Evolutionary conservation across 2,888 invertebrate genomes (phyloP).

Genomic region (Imbricaverruca yamaguchii): DNA sequence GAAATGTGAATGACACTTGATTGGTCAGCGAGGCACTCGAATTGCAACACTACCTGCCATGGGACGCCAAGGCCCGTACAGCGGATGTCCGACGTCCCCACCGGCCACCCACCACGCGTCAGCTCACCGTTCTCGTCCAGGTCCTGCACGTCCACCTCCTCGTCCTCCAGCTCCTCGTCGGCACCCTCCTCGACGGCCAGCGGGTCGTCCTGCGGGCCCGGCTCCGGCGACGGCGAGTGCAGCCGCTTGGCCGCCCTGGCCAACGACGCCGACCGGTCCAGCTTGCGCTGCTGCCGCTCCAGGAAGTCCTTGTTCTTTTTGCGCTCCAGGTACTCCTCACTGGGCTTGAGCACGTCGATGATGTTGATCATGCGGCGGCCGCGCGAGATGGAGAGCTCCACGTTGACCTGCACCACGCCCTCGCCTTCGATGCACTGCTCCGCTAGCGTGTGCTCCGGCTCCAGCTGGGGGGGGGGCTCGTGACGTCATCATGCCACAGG

Average conservation of each 20-base stretch:
- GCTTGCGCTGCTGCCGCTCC: background rate
- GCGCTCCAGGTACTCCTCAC: conserved; percentile 55
- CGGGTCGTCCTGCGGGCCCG: background rate
- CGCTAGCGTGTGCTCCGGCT: conserved; percentile 78
- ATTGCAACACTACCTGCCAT: no score
- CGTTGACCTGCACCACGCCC: conserved; percentile 84
- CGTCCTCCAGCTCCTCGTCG: background rate
- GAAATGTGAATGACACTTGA: no score
- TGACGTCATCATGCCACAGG: background rate
- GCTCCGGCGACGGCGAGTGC: background rate
- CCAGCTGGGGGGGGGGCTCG: conserved; percentile 53
- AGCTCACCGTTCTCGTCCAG: background rate
- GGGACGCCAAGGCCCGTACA: no score
- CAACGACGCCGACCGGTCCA: background rate
- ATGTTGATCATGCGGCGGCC: conserved; percentile 74
- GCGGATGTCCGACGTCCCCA: no score
- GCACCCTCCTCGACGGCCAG: conserved; percentile 23
- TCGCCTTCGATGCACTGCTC: conserved; percentile 91
- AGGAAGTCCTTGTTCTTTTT: conserved; percentile 48
- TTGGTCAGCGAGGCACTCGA: no score
- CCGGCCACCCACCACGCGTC: no score
- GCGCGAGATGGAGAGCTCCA: conserved; percentile 62
- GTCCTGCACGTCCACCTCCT: background rate
- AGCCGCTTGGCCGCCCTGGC: background rate
- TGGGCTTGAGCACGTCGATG: conserved; percentile 85